phyloP scores from a whole-genome alignment of 2,888 invertebrate species.

The Smittia sp. region DNA sequence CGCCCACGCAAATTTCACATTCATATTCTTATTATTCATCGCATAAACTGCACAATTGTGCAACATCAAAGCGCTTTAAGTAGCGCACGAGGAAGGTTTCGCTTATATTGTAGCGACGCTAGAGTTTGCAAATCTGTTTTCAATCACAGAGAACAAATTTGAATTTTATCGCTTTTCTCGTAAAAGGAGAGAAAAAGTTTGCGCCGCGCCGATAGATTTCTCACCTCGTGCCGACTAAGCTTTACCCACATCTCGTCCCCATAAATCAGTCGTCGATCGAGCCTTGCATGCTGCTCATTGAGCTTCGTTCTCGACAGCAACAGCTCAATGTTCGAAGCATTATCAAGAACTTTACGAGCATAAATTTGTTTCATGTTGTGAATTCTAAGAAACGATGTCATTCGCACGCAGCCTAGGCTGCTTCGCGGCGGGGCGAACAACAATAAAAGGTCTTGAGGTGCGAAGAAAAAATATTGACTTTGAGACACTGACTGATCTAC shows the following conservation, averaged over 20 bases:
- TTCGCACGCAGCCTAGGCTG: constrained; percentile 5
- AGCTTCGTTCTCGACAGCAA: background rate
- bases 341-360: background rate
- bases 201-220: background rate
- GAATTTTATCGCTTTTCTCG: constrained; percentile 5
- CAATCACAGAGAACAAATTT: constrained; percentile 3
- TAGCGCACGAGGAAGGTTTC: background rate
- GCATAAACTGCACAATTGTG: constrained; percentile 19
- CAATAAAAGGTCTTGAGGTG: constrained; percentile 17
- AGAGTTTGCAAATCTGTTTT: background rate
- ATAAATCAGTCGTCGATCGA: constrained; percentile 9
- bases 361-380: background rate
- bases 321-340: background rate
- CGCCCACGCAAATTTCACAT: constrained; percentile 6
- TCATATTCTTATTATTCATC: background rate
- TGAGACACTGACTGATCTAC: background rate
- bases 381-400: constrained; percentile 18
- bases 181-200: constrained; percentile 15
- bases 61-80: constrained; percentile 5
- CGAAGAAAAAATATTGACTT: background rate
- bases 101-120: background rate
- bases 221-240: background rate
- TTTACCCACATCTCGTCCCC: constrained; percentile 11
- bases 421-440: background rate
- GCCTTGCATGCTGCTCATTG: background rate